A percentile compares a stretch with the other conserved stretches of the same genome.
Conservation (phyloP, 2,797 vertebrate genomes). For the Phoeniculus purpureus region DNA sequence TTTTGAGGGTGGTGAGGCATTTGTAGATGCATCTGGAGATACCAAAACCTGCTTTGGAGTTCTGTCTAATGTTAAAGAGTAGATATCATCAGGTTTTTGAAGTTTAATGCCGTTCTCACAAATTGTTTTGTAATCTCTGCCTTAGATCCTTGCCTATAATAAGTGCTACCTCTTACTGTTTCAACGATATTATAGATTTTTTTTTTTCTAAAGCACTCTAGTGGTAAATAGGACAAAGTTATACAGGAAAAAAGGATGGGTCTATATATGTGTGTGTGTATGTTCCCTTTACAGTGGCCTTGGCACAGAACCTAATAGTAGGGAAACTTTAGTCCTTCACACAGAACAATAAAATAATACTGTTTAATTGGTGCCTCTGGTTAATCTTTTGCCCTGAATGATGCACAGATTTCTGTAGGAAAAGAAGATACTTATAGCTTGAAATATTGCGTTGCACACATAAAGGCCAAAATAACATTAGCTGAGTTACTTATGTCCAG, state of each 20-base stretch:
- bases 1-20: neutral
- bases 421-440: neutral
- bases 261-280: rapidly evolving
- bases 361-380: neutral
- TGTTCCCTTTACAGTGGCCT: neutral
- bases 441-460: neutral
- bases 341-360: neutral
- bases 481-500: neutral
- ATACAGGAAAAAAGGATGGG: neutral
- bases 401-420: neutral
- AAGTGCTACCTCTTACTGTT: neutral
- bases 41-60: neutral
- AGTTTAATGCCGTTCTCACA: neutral
- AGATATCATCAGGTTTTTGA: neutral
- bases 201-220: neutral
- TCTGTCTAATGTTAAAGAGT: neutral
- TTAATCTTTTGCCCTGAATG: neutral
- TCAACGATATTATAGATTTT: neutral
- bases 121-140: neutral
- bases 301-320: neutral
- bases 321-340: rapidly evolving
- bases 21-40: neutral
- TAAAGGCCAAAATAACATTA: neutral
- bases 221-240: neutral
- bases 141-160: neutral